A percentile compares a stretch with the other conserved stretches of the same genome.
These are phyloP conservation scores for Aeoliscus strigatus DNA, from an alignment of 2,797 vertebrate genomes.

Conservation along the genomic window DNA sequence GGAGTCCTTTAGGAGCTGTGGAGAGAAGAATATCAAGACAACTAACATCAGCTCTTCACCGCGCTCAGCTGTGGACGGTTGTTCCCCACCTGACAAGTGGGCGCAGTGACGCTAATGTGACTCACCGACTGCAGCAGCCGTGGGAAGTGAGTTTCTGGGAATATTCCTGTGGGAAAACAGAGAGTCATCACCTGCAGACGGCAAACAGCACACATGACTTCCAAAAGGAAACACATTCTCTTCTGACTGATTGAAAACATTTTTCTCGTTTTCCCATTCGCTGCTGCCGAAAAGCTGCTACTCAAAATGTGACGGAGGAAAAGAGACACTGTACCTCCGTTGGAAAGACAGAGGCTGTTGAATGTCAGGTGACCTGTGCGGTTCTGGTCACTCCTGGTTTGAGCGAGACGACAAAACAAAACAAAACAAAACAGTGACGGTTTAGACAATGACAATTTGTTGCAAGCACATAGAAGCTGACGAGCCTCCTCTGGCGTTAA, in stretches of 20 bases:
- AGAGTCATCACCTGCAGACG: conserved; percentile 1
- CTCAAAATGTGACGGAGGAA: not conserved
- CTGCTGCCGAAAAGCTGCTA: not conserved
- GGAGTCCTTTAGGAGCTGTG: conserved; percentile 88
- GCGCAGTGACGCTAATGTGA: not conserved
- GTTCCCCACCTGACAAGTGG: not conserved
- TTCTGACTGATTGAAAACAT: no score
- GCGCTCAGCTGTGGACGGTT: no score
- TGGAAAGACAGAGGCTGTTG: conserved; percentile 93
- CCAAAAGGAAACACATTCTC: no score
- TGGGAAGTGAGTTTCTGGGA: conserved; percentile 86
- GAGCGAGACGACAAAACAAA: not conserved
- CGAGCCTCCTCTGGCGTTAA: no score
- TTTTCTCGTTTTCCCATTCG: not conserved
- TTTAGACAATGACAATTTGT: no score
- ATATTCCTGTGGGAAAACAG: conserved; percentile 77
- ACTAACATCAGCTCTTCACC: not conserved
- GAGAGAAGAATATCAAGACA: conserved; percentile 8
- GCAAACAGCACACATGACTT: no score
- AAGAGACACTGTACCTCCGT: conserved; percentile 80
- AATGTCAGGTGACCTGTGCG: conserved; percentile 84
- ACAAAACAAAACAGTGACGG: not conserved
- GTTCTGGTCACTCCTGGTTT: conserved; percentile 85
- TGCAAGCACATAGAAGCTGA: no score
- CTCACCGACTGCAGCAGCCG: conserved; percentile 86